Evolutionary conservation across 2,113 vertebrate species (phyloP), one percentile per base, ranked within the genome.

Genomic region (Dascyllus trimaculatus): DNA sequence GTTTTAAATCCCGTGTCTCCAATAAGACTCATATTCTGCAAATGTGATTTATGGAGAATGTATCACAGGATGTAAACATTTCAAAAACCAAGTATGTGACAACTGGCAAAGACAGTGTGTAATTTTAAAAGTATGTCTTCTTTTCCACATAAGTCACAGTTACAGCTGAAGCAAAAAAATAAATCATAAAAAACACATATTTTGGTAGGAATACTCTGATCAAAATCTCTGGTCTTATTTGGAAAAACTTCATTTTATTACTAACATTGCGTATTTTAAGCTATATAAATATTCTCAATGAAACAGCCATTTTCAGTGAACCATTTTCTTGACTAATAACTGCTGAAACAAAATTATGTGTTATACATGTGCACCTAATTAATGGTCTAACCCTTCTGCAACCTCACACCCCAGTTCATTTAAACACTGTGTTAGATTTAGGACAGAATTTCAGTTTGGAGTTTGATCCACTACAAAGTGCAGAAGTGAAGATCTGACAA

Each of bases 381-480:
- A 62, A 70, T 48, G 24, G 21, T 38, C 8, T 69, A 45, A 64
- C 25, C 56, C 46, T 25, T 58, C 19, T 26, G 48, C 66, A 51
- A 53, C 64, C n/a, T 46, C 52, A 19, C 24, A 48, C 49, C n/a
- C 49, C 71, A 63, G 61, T 48, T 65, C 25, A 63, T 58, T 75
- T 26, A 45, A 53, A 81, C 53, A 75, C 22, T 7, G 46, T 7
- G 46, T 63, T 51, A 75, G n/a, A 19, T n/a, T 40, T 54, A 63
- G 18, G 66, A 51, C 13, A 82, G 46, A 74, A 82, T 70, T 78
- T 19, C 66, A 75, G 80, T 85, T 89, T 86, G 82, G 52, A 79
- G 62, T 65, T 35, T 35, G 32, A 86, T 45, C 63, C 32, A 11
- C 78, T 77, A 72, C 65, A 62, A 81, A 71, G 62, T 72, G 62